Base-by-base conservation (phyloP, 2,888 invertebrate genomes). In the Cryptocheilus praepositus region DNA sequence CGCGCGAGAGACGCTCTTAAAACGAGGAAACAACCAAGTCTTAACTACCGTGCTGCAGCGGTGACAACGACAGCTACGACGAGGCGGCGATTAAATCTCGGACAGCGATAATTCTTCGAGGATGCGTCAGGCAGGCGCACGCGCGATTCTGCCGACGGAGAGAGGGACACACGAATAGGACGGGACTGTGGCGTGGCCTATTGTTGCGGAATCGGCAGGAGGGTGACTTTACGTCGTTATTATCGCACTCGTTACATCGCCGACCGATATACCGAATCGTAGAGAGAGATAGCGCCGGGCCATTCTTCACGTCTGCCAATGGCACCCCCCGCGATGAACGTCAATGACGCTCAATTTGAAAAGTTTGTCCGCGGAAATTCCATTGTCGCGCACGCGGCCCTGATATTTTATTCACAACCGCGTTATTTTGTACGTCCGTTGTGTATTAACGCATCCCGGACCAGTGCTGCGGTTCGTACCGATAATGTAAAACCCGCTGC, bases 21-120 rank as follows among this genome's bases (percentile, higher is more conserved):
- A 67, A 66, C 53, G 64, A 16, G 63, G 61, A 64, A 66, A 67
- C 60, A 62, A 57, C 64, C 65, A 60, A 53, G 64, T 51, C 64
- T 64, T 67, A 64, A 71, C 63, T 64, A 64, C 57, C 46, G 70
- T 59, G 51, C 61, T 61, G 59, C 60, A 71, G 65, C 73, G 65
- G 44, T 46, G 62, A 68, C 57, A 63, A 65, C 59, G 64, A 64
- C 63, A 54, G 65, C 18, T 19, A 58, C 64, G 53, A 57, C 61
- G 59, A 25, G 55, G 55, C 54, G 65, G 18, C 67, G 70, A 69
- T 73, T 73, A 69, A 73, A 73, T 69, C 66, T 69, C 69, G 60
- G 55, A 54, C 57, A 55, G 55, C 55, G 58, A 65, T 65, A 67
- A 73, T 71, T 71, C 71, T 71, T 67, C 49, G 54, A 2, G 54